phyloP scores from a whole-genome alignment of 2,113 vertebrate genomes.

The Lophochroa leadbeateri region DNA sequence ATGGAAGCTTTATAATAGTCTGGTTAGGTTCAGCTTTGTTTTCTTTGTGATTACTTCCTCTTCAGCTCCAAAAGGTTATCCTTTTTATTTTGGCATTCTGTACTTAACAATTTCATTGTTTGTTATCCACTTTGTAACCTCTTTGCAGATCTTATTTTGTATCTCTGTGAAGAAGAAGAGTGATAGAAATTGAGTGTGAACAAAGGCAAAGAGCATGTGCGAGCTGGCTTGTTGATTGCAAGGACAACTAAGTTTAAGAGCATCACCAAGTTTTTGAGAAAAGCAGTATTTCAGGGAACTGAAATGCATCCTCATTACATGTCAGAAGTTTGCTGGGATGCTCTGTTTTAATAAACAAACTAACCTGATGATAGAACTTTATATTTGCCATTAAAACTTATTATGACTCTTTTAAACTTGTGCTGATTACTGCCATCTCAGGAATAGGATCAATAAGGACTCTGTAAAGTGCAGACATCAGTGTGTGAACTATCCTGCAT shows the following conservation, averaged over 20 bases:
- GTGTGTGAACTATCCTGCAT: not conserved
- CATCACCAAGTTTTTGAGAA: not conserved
- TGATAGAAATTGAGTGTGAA: not conserved
- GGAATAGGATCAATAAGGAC: not conserved
- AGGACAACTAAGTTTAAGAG: not conserved
- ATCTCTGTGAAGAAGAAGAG: not conserved
- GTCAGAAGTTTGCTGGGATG: not conserved
- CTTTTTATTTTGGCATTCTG: not conserved
- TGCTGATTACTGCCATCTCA: not conserved
- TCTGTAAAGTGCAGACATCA: not conserved
- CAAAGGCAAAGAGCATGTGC: not conserved
- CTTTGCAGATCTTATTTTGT: not conserved
- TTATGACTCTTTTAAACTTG: not conserved
- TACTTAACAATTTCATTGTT: not conserved
- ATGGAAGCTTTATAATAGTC: not conserved
- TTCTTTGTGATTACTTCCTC: not conserved
- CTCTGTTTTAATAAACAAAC: not conserved
- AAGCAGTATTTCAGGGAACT: not conserved
- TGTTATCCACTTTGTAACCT: not conserved
- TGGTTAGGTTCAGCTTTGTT: not conserved
- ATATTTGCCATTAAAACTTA: not conserved
- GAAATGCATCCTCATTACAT: not conserved
- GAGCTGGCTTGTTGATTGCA: not conserved
- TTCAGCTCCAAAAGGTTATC: not conserved
- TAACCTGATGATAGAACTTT: not conserved